Base-by-base conservation (phyloP, 2,797 vertebrate genomes). In the Lacerta agilis region DNA sequence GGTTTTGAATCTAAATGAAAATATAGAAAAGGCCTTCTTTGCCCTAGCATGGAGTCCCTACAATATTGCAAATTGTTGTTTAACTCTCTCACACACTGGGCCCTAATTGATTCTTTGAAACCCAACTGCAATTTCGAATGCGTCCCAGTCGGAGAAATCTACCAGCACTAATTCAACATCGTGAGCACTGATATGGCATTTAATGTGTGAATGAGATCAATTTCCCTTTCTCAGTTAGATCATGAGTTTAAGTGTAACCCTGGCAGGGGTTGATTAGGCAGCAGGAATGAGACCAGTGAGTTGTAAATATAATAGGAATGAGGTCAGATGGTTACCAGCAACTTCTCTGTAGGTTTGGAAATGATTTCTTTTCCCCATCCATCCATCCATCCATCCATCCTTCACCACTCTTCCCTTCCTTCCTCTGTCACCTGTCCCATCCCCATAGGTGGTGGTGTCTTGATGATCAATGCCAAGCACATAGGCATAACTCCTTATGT, bases 21-120 rank as follows among this genome's bases (percentile, higher is more conserved):
- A 95, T 96, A 92, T 95, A 96, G 96, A 93, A 91, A 91, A 43
- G n/a, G 83, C 71, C 90, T 85, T 87, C 64, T 93, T 93, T 86
- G 88, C 88, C 0, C 6, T 81, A 72, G 87, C 49, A 7, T 85
- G 8, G 75, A 91, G 91, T 91, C 64, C 79, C 86, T 92, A 93
- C 94, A 94, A 93, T 81, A 92, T 94, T 94, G 94, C 92, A 95
- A 95, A 96, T 94, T 93, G 92, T 96, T 96, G 93, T 96, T 96
- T 95, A 93, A 94, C 93, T 96, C 6, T 33, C 87, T 92, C 92
- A 87, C 92, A 92, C 92, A 91, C 94, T 95, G 96, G 91, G 92
- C 91, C 95, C 90, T 96, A 96, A 96, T 95, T 96, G 96, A 97
- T 96, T 97, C 94, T 95, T 95, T 91, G 96, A 96, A 73, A 94